phyloP scores from a whole-genome alignment of 2,113 vertebrate species.

The Melanerpes aurifrons region DNA sequence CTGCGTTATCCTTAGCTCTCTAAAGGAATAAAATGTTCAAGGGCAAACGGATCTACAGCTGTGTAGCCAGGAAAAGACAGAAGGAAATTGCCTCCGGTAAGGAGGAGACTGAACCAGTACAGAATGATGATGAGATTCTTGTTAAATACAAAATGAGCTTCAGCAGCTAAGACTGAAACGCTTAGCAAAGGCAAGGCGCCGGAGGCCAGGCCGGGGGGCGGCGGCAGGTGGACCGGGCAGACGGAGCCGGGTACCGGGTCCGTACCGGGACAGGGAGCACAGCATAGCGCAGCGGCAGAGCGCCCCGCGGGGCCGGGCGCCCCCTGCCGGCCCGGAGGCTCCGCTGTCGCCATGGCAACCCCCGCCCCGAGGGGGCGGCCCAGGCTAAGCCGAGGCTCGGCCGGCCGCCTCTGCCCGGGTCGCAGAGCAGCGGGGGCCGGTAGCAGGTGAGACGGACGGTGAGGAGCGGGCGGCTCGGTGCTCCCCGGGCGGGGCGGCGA shows the following conservation, averaged over 20 bases:
- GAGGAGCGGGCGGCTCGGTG: background rate
- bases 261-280: too few species aligned
- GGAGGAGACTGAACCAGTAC: background rate
- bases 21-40: background rate
- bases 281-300: too few species aligned
- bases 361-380: background rate
- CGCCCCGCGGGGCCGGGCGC: background rate
- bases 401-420: background rate
- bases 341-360: background rate
- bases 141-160: background rate
- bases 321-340: background rate
- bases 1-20: background rate
- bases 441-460: constrained; percentile 7
- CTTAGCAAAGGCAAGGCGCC: background rate
- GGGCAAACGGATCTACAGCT: background rate
- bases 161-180: background rate
- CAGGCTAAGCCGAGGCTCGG: background rate
- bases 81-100: background rate
- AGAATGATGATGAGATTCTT: accelerated
- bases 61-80: background rate
- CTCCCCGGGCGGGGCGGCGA: too few species aligned
- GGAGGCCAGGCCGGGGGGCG: background rate
- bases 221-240: too few species aligned
- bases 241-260: too few species aligned
- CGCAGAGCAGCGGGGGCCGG: background rate